A percentile compares a stretch with the other conserved stretches of the same genome.
These are phyloP conservation scores for Pipa parva DNA, from an alignment of 2,113 vertebrate genomes.

Conservation along the genomic window DNA sequence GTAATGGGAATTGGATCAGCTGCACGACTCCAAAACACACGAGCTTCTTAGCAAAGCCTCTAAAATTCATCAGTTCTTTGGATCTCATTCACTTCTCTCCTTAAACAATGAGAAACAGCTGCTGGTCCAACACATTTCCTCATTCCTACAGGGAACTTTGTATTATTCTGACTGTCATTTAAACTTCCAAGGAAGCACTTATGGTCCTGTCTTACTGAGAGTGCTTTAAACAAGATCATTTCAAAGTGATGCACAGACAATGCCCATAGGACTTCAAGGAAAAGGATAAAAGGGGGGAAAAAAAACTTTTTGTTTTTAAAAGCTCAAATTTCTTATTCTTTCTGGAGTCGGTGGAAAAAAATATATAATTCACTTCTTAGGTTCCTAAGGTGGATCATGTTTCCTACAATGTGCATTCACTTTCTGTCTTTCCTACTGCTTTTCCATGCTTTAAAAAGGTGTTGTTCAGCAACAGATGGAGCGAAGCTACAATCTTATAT, in stretches of 20 bases:
- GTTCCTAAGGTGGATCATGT: neutral
- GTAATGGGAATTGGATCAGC: neutral
- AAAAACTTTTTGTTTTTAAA: neutral
- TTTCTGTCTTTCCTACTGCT: conserved; percentile 37
- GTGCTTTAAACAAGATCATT: neutral
- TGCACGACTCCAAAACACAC: conserved; percentile 13
- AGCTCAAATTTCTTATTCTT: neutral
- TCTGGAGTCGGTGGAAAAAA: no score
- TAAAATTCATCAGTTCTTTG: conserved; percentile 7
- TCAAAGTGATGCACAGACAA: neutral
- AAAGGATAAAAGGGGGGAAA: neutral
- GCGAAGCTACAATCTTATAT: conserved; percentile 68
- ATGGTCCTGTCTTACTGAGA: neutral
- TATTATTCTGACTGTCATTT: no score
- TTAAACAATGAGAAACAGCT: conserved; percentile 31
- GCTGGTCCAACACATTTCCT: neutral
- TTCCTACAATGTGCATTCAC: conserved; percentile 33
- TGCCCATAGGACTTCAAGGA: neutral
- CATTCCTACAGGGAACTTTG: neutral
- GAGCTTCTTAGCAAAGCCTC: conserved; percentile 12
- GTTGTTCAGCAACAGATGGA: conserved; percentile 47
- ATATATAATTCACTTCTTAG: no score
- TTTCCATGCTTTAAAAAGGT: neutral
- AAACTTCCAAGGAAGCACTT: conserved; percentile 3
- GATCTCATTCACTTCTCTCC: neutral